phyloP scores from a whole-genome alignment of 2,113 vertebrate species.

The Recurvirostra avosetta region DNA sequence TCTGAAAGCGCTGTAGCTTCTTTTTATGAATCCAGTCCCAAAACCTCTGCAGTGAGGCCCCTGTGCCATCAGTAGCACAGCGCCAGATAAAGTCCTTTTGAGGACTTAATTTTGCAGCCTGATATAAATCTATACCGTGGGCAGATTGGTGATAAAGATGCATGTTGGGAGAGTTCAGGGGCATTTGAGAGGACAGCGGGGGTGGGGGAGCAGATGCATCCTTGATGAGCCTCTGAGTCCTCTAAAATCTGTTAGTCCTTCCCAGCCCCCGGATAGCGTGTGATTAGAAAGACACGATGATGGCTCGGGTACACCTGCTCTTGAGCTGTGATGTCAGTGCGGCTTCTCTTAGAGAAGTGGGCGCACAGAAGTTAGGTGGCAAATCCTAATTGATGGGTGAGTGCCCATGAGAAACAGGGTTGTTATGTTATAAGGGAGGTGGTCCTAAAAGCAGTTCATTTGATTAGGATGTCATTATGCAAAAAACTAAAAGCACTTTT shows the following conservation, averaged over 20 bases:
- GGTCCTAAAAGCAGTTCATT: background rate
- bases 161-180: background rate
- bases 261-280: background rate
- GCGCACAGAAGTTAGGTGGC: background rate
- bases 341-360: background rate
- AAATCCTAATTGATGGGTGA: background rate
- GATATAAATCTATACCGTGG: background rate
- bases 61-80: background rate
- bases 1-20: background rate
- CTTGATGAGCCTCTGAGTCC: background rate
- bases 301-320: background rate
- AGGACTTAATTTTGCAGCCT: background rate
- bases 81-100: background rate
- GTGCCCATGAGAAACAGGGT: background rate
- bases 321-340: background rate
- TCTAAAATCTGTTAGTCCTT: background rate
- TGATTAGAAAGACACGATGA: rapidly evolving
- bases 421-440: background rate
- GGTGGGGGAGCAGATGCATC: background rate
- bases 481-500: background rate
- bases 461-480: background rate
- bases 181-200: background rate
- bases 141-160: background rate
- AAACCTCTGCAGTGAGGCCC: background rate
- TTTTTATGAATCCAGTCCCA: background rate